phyloP scores from a whole-genome alignment of 1,140 invertebrate species.

The Alviniconcha marisindica region DNA sequence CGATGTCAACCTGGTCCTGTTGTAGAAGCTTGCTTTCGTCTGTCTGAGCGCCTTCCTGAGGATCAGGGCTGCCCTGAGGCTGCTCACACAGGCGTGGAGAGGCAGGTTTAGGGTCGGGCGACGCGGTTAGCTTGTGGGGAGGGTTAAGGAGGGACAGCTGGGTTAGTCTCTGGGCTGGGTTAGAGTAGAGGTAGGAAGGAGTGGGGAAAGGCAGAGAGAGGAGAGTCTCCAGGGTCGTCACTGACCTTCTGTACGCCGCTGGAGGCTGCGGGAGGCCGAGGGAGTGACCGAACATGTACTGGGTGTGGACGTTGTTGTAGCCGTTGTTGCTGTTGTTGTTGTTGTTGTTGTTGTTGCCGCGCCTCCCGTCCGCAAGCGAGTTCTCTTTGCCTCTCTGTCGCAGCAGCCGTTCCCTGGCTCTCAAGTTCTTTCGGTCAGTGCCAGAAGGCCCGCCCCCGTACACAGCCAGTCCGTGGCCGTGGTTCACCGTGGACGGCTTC shows the following conservation, averaged over 20 bases:
- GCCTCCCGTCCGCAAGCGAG: neutral
- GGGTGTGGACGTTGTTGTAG: conserved; percentile 5
- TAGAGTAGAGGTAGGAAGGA: neutral
- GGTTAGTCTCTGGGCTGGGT: neutral
- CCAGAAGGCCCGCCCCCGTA: neutral
- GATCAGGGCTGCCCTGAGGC: too few relatives aligned
- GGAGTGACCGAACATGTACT: neutral
- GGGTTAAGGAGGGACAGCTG: neutral
- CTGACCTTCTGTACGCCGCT: conserved; percentile 21
- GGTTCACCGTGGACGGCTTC: neutral
- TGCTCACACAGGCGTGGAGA: neutral
- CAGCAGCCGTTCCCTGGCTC: neutral
- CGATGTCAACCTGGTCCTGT: too few relatives aligned
- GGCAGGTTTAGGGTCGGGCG: neutral
- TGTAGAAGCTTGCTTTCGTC: too few relatives aligned
- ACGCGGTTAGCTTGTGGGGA: too few relatives aligned
- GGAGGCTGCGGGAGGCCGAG: conserved; percentile 14
- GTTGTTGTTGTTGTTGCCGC: neutral
- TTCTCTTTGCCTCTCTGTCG: conserved; percentile 7
- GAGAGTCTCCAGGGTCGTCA: neutral
- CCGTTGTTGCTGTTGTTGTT: neutral
- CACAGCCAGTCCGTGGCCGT: neutral
- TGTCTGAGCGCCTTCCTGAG: too few relatives aligned
- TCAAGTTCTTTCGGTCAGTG: neutral
- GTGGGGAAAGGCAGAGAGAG: neutral